Evolutionary conservation across 2,888 invertebrate genomes (phyloP), one percentile per base, ranked within the genome.

Genomic region (Xylocampa areola): DNA sequence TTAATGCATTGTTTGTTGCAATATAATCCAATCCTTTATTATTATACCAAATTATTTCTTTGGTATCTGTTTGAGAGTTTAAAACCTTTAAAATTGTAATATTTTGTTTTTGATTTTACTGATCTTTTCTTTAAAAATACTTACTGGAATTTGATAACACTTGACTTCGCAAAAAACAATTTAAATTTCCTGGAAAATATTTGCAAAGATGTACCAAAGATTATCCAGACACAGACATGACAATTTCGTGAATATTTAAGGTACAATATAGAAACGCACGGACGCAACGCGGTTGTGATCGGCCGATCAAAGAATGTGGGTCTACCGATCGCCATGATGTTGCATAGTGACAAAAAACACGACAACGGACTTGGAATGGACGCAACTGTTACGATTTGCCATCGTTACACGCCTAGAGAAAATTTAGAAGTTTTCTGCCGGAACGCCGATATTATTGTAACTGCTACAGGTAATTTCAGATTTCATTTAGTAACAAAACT

Each of bases 271-370:
- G 95, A 97, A 58, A 98, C 98, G 0, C 95, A 96, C 79, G 98
- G 98, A 1, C 97, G 97, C 77, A 98, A 97, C 85, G 97, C 97
- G 4, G 98, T 98, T 0, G 96, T 98, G 0, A 96, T 97, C 68
- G 98, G 98, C 0, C 94, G 98, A 48, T 98, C 98, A 0, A 98
- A 98, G 87, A 97, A 98, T 88, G 98, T 98, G 16, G 98, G 98
- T 0, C 95, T 98, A 92, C 98, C 98, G 0, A 96, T 98, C 55
- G 97, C 98, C 0, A 95, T 98, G 94, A 91, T 98, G 76, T 88
- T 98, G 44, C 97, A 97, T 82, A 96, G 97, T 2, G 97, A 97
- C 89, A 95, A 95, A 25, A 87, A 87, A 4, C 95, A 96, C 80
- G 96, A 97, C 82, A 96, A 95, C 36, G 90, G 92, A 0, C 91